phyloP scores from a whole-genome alignment of 2,113 vertebrate species.

The Galbula dea region DNA sequence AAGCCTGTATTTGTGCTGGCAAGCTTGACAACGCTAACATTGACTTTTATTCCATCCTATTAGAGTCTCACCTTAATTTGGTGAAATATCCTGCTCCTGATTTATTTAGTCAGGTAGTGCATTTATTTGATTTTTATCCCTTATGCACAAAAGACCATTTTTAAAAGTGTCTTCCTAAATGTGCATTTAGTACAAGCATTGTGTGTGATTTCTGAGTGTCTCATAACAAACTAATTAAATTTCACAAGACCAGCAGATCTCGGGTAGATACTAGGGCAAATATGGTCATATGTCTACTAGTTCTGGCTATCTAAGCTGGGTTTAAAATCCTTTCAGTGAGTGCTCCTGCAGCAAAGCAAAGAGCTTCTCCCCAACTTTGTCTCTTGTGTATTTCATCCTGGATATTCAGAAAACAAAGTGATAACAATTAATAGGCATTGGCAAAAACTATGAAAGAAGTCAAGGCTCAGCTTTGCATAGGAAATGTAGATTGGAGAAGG shows the following conservation, averaged over 20 bases:
- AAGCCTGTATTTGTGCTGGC: neutral
- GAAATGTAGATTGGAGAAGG: neutral
- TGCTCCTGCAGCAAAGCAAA: neutral
- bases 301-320: neutral
- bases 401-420: neutral
- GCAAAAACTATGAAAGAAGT: neutral
- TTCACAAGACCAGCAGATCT: neutral
- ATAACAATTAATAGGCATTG: neutral
- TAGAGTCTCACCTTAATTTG: neutral
- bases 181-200: neutral
- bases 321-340: neutral
- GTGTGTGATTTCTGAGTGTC: neutral
- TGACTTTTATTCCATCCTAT: neutral
- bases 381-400: neutral
- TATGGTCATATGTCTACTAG: accelerated
- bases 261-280: neutral
- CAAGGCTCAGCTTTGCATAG: neutral
- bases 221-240: neutral
- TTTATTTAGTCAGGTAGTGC: neutral
- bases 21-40: neutral
- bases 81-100: neutral
- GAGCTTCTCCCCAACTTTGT: neutral
- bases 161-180: neutral
- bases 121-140: neutral
- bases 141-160: accelerated